Base-by-base conservation (phyloP, 2,888 invertebrate genomes). In the Eupithecia pulchellata region DNA sequence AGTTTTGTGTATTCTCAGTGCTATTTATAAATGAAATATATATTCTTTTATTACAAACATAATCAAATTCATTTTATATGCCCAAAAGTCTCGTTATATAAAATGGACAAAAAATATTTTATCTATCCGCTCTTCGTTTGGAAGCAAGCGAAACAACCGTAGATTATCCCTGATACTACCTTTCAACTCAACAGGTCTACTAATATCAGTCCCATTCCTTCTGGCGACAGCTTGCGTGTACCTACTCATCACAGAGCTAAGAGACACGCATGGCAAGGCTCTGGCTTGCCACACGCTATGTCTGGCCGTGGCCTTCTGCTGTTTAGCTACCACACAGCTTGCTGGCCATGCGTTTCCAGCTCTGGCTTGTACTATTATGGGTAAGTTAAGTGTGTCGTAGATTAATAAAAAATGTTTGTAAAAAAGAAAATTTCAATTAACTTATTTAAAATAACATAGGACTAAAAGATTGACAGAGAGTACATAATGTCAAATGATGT, bases 261-360 rank as follows among this genome's bases (percentile, higher is more conserved):
- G 94, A 72, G 95, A 95, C 75, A 92, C 95, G 0, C 95, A 95
- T 74, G 95, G 95, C 14, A 95, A 94, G 78, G 93, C 95, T 0
- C 86, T 95, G 73, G 95, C 95, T 25, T 94, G 94, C 78, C 95
- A 95, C 78, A 93, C 95, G 8, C 89, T 92, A 69, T 95, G 95
- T 77, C 84, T 95, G 70, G 94, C 95, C 0, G 74, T 95, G 20
- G 95, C 95, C 6, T 95, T 95, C 80, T 87, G 89, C 8, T 93
- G 95, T 70, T 86, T 95, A 75, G 95, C 95, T 1, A 84, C 95
- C 63, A 94, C 94, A 25, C 95, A 95, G 79, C 86, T 95, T 47
- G 91, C 93, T 55, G 95, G 94, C 8, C 89, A 91, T 72, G 90
- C 94, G 20, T 93, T 95, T 66, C 89, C 95, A 27, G 80, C 84